Evolutionary conservation across 2,113 vertebrate species (phyloP), one percentile per base, ranked within the genome.

Genomic region (Mormyrus lacerda): DNA sequence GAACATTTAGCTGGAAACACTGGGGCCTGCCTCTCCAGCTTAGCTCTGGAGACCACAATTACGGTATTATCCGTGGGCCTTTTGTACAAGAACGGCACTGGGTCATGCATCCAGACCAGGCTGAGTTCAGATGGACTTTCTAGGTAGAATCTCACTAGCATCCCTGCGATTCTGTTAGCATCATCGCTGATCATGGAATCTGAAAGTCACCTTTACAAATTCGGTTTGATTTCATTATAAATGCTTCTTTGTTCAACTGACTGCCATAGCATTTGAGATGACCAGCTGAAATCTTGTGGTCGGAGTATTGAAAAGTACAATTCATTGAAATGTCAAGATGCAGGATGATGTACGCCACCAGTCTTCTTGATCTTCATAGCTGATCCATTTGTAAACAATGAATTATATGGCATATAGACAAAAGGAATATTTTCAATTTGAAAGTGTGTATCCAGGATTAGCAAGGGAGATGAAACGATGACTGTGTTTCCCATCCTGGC

Each of bases 31-130:
- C 87, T 90, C 90, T 88, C 87, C 91, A 92, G 91, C 91, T 90
- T 42, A 61, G 82, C 11, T 45, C 69, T 90, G 76, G 92, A 91
- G 91, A 85, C 73, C 11, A 90, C 90, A 90, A 92, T 94, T 93
- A 94, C 93, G 91, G 91, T 92, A 93, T 94, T 94, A 91, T 93
- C 92, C 93, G 92, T 92, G 90, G 90, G 91, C 88, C 90, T 88
- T 86, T 91, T 88, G 61, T 69, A 90, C 88, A 82, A 90, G 39
- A 91, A 87, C 90, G 44, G 93, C 90, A 90, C 89, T 83, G 90
- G 91, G 92, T 91, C 87, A 21, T 13, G 44, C 3, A 58, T 17
- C 24, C 82, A 58, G 24, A 27, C 83, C 83, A 47, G 82, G 42
- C 82, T 17, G 15, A 13, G n/a, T 39, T 58, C 83, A 35, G 31